These are phyloP conservation scores for Enteromius viviparus DNA, from an alignment of 2,797 vertebrate genomes.

Conservation along the genomic window DNA sequence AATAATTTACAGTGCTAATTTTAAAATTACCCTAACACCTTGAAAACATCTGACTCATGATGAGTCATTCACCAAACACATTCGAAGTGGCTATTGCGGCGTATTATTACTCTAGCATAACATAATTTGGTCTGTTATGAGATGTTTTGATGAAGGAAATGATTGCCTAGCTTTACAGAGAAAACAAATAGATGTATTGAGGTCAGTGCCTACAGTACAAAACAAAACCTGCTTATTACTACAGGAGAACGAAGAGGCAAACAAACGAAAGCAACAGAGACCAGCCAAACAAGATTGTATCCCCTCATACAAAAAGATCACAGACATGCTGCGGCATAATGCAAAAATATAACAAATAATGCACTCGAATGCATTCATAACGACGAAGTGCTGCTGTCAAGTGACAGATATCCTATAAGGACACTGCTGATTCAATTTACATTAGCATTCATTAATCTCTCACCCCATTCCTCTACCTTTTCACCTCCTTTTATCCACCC, in stretches of 20 bases:
- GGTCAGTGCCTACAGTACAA: slow-evolving; percentile 76
- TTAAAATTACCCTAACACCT: neutral
- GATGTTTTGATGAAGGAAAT: slow-evolving; percentile 33
- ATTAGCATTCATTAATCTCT: slow-evolving; percentile 35
- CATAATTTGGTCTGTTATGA: slow-evolving; percentile 7
- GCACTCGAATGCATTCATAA: slow-evolving; percentile 16
- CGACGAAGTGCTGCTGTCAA: neutral
- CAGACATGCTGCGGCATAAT: slow-evolving; percentile 14
- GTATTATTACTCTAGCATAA: slow-evolving; percentile 13
- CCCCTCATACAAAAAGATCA: slow-evolving; percentile 17
- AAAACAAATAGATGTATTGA: slow-evolving; percentile 69
- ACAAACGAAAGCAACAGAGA: slow-evolving; percentile 59
- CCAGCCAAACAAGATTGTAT: slow-evolving; percentile 20
- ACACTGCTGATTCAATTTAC: slow-evolving; percentile 10
- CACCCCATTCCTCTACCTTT: neutral
- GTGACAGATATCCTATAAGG: slow-evolving; percentile 15
- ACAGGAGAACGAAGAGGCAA: slow-evolving; percentile 68
- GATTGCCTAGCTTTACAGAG: slow-evolving; percentile 12
- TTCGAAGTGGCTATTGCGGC: neutral
- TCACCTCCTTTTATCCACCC: slow-evolving; percentile 26
- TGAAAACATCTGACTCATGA: neutral
- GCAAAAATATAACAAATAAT: slow-evolving; percentile 36
- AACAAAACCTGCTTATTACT: slow-evolving; percentile 74
- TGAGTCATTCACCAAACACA: neutral
- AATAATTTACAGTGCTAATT: neutral